Evolutionary conservation across 1,140 invertebrate species (phyloP).

Genomic region (Daktulosphaira vitifoliae): DNA sequence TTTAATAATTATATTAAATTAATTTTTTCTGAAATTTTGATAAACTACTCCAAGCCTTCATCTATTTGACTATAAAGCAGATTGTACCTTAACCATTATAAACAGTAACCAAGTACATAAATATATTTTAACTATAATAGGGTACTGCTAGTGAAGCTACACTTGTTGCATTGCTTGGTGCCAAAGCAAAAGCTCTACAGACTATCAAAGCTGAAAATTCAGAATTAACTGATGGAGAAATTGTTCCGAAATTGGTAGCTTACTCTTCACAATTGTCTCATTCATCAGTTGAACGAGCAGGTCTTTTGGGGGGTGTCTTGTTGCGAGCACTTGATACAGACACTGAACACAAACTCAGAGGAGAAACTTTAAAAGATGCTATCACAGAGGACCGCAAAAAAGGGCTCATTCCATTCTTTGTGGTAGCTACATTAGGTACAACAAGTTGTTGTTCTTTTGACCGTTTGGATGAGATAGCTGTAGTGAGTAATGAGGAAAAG

Average conservation of each 20-base stretch:
- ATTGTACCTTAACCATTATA: no score
- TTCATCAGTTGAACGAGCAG: constrained; percentile 88
- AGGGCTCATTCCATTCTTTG: constrained; percentile 82
- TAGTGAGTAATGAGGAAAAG: constrained; percentile 62
- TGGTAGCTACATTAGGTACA: constrained; percentile 80
- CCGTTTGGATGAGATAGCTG: constrained; percentile 73
- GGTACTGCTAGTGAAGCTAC: constrained; percentile 83
- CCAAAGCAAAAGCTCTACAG: constrained; percentile 68
- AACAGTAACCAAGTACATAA: no score
- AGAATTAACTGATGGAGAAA: constrained; percentile 70
- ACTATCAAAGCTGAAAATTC: constrained; percentile 61
- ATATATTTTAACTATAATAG: no score
- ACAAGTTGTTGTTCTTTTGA: constrained; percentile 88
- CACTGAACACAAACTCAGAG: constrained; percentile 65
- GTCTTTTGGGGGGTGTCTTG: constrained; percentile 78
- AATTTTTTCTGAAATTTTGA: no score
- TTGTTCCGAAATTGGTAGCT: constrained; percentile 77
- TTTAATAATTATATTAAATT: no score
- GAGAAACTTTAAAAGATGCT: constrained; percentile 68
- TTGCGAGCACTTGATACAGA: constrained; percentile 72
- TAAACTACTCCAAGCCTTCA: no score
- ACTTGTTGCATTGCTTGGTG: constrained; percentile 78
- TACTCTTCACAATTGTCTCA: constrained; percentile 77
- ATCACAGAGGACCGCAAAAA: constrained; percentile 70
- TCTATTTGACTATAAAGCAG: no score